These are phyloP conservation scores for Styela clava DNA, from an alignment of 23 tunicate species.

Conservation along the genomic window DNA sequence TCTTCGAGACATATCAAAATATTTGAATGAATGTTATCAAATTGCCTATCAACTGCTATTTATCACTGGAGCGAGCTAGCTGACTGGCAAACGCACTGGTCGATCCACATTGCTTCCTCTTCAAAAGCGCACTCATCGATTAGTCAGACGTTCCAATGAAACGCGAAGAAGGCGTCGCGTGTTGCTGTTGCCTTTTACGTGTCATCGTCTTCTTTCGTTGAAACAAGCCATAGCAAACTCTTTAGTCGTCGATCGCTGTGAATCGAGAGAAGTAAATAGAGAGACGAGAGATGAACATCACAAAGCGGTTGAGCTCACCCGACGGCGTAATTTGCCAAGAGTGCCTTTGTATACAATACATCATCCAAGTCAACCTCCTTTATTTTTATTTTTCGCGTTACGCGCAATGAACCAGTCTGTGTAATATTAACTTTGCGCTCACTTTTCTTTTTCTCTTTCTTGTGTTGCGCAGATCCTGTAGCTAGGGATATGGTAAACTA, in stretches of 20 bases:
- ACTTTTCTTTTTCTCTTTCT: slow-evolving; percentile 17
- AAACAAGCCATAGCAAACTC: slow-evolving; percentile 15
- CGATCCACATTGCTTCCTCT: slow-evolving; percentile 56
- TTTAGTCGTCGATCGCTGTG: slow-evolving; percentile 8
- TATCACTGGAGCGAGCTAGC: slow-evolving; percentile 1
- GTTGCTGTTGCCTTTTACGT: slow-evolving; percentile 29
- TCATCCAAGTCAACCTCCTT: slow-evolving; percentile 29
- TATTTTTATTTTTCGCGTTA: not conserved
- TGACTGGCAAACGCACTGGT: slow-evolving; percentile 4
- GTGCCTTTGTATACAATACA: slow-evolving; percentile 44
- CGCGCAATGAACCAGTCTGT: slow-evolving; percentile 3
- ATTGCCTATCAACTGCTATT: not conserved
- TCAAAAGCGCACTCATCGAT: slow-evolving; percentile 47
- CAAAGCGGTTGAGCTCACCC: slow-evolving; percentile 40
- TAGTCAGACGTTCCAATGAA: slow-evolving; percentile 23
- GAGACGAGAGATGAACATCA: slow-evolving; percentile 23
- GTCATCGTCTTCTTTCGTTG: slow-evolving; percentile 27
- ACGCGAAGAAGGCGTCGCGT: slow-evolving; percentile 8
- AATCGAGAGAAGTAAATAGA: slow-evolving; percentile 38
- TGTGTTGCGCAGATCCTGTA: slow-evolving; percentile 23
- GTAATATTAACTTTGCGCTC: slow-evolving; percentile 31
- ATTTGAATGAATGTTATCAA: not conserved
- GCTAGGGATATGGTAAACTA: not conserved
- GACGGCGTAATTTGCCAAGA: slow-evolving; percentile 40
- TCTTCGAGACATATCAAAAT: slow-evolving; percentile 54